Evolutionary conservation across 2,888 invertebrate species (phyloP), one percentile per base, ranked within the genome.

Genomic region (Terebella lapidaria): DNA sequence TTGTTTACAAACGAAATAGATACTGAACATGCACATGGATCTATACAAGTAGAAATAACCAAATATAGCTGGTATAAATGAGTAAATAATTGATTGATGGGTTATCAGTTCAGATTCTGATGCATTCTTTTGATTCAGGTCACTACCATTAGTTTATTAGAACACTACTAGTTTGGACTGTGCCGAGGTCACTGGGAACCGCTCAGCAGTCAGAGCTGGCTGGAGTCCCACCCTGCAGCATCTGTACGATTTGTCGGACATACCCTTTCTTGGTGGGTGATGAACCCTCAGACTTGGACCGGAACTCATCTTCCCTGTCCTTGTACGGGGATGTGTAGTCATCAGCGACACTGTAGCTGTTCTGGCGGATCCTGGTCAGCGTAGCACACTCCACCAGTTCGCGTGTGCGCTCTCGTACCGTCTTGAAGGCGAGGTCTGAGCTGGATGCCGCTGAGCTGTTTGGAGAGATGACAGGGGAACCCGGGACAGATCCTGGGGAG

Each of bases 301-400:
- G 18, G 15, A 5, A 15, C 15, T 10, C 49, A 24, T 49, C 49
- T 10, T 18, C 35, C 35, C 35, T 10, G n/a, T 49, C 49, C 10
- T 5, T 5, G 24, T 15, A 49, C 24, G 49, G 49, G 5, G 49
- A 18, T 22, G 10, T 49, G 35, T 35, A 35, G 25, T 53, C 61
- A 4, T 56, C 59, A 2, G n/a, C 55, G 35, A 62, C 57, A 1
- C 20, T 29, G 35, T 30, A 56, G 24, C 61, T 60, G 35, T 54
- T 27, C 58, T 63, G 63, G 18, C 63, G 55, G 47, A 63, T 63
- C n/a, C 63, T 55, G 10, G 63, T 56, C 53, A 63, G 45, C 3
- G 60, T 56, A 46, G 63, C 63, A 26, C 63, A 63, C 56, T 63
- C 58, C 25, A 61, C 57, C 35, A 63, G 56, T 26, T 63, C 63